Evolutionary conservation across 2,797 vertebrate genomes (phyloP), one percentile per base, ranked within the genome.

Genomic region (Tachyglossus aculeatus): DNA sequence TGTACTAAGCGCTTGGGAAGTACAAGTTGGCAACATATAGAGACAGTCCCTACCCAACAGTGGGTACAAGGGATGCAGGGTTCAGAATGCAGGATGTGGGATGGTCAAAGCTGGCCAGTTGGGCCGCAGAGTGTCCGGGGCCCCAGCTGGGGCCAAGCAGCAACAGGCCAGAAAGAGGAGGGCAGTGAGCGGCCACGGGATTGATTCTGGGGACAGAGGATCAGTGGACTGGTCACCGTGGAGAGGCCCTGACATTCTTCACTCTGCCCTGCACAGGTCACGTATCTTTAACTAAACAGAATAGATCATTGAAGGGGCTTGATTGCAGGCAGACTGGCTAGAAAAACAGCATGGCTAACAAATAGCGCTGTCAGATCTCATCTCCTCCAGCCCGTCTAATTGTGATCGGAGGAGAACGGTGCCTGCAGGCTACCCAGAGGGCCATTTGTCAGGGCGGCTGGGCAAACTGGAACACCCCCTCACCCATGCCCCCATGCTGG

Each of bases 331-430:
- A 92, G 91, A 91, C 90, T 88, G 71, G 92, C 92, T 75, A 71
- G 60, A 54, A 85, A 88, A 88, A 90, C 89, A 85, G 31, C 68
- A 83, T 78, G 53, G 88, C 89, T 95, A 87, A 95, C 94, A 94
- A 94, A 95, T 94, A 90, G 92, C 72, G 82, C 91, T 95, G 94
- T 94, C 95, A 94, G 89, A 91, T 90, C 62, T 80, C 65, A 94
- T 94, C 94, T 87, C 91, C 93, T 89, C 80, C 90, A 85, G 90
- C 92, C 93, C 87, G 84, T 95, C 93, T 94, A 93, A 94, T 95
- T 90, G 94, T 94, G 93, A 92, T 92, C 92, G 90, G 90, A 90
- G 91, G 91, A 68, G 83, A 83, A 61, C 84, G 87, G 86, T 75
- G 78, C 76, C 79, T 93, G 90, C 84, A 92, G 90, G 88, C 92